These are phyloP conservation scores for Lacerta viridis DNA, from an alignment of 2,797 vertebrate genomes.

Conservation along the genomic window DNA sequence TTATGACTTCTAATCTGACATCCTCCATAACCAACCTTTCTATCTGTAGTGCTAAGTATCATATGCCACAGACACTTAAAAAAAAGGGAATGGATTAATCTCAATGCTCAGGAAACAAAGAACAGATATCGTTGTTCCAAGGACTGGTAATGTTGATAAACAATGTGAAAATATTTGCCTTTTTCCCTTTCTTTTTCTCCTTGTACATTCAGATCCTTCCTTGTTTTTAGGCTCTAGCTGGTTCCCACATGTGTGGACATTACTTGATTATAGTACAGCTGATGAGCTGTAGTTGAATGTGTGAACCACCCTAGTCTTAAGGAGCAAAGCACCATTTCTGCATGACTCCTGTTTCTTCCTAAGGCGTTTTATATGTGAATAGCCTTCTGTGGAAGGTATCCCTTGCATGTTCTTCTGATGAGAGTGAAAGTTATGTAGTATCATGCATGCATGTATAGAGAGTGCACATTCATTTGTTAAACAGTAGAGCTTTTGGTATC, in stretches of 20 bases:
- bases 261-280: background rate
- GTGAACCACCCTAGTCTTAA: background rate
- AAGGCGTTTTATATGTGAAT: background rate
- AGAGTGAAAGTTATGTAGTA: background rate
- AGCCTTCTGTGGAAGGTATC: background rate
- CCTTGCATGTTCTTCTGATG: background rate
- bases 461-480: background rate
- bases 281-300: background rate
- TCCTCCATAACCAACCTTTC: constrained; percentile 12
- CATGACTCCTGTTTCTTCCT: background rate
- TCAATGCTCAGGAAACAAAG: background rate
- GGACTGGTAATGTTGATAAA: background rate
- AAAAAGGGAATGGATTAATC: background rate
- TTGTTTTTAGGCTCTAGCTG: background rate
- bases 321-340: background rate
- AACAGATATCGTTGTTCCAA: background rate
- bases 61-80: fast-evolving
- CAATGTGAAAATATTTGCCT: background rate
- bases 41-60: background rate
- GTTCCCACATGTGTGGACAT: background rate
- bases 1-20: background rate
- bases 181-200: background rate
- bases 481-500: background rate
- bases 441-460: background rate
- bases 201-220: background rate